Conservation (phyloP, 2,888 invertebrate genomes). For the Phoenoteleia sp. region DNA sequence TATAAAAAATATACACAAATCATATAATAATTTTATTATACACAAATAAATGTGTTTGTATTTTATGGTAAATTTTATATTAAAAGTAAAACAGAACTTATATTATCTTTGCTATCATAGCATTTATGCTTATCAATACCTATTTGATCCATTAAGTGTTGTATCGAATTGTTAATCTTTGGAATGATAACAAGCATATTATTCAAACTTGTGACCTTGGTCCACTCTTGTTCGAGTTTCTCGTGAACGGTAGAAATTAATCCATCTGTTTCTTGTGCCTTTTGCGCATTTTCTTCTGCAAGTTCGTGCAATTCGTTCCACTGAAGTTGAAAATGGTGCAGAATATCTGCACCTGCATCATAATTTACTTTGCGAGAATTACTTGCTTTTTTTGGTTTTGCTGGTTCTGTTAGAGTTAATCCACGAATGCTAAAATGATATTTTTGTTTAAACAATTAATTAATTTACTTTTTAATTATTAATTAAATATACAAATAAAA, state of each 20-base stretch:
- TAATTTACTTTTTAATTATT: no score
- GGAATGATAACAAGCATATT: conserved; percentile 86
- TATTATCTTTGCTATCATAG: no score
- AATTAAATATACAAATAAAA: not conserved
- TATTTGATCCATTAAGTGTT: conserved; percentile 87
- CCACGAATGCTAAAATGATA: conserved; percentile 84
- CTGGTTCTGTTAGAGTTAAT: conserved; percentile 79
- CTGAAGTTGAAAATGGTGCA: conserved; percentile 91
- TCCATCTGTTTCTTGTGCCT: conserved; percentile 88
- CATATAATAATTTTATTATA: no score
- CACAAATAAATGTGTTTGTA: no score
- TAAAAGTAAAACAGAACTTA: no score
- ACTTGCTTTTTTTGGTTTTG: conserved; percentile 77
- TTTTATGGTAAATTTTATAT: no score
- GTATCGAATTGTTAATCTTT: conserved; percentile 86
- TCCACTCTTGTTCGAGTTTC: conserved; percentile 86
- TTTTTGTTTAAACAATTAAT: no score
- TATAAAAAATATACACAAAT: no score
- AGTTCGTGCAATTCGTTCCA: conserved; percentile 91
- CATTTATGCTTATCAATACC: conserved; percentile 79
- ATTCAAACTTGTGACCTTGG: conserved; percentile 84
- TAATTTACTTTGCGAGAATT: conserved; percentile 85
- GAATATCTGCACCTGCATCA: conserved; percentile 90
- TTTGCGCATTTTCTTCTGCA: conserved; percentile 89
- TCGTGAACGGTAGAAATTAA: conserved; percentile 83